Conservation (phyloP, 2,113 vertebrate genomes). For the Columba janthina region DNA sequence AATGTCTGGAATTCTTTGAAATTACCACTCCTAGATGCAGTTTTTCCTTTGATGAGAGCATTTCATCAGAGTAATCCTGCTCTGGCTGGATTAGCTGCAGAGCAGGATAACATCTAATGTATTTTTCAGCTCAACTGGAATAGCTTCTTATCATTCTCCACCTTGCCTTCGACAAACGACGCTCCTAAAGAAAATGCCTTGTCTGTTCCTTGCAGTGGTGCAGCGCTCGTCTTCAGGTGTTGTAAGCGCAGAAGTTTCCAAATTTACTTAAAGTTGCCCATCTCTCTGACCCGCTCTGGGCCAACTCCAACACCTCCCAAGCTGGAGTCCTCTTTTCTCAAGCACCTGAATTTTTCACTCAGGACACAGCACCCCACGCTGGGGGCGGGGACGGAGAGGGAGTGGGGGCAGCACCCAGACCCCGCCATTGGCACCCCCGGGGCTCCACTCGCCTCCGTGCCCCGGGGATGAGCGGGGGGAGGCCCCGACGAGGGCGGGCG, state of each 20-base stretch:
- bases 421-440: neutral
- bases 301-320: rapidly evolving
- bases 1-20: slow-evolving; percentile 64
- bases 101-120: neutral
- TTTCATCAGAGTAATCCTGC: slow-evolving; percentile 42
- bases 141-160: neutral
- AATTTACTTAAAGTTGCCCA: neutral
- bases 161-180: neutral
- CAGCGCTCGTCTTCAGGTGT: neutral
- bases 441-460: neutral
- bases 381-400: too few species aligned
- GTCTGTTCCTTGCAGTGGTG: neutral
- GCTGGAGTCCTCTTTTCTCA: neutral
- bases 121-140: neutral
- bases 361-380: rapidly evolving
- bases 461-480: neutral
- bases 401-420: neutral
- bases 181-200: neutral
- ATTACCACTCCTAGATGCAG: slow-evolving; percentile 56
- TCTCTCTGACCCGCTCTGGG: neutral
- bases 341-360: neutral
- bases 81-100: slow-evolving; percentile 26
- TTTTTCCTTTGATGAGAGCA: slow-evolving; percentile 38
- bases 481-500: neutral
- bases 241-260: neutral